Percentiles rank a stretch among this genome's conserved stretches.
These are phyloP conservation scores for Leptobrachium ailaonicum DNA, from an alignment of 2,113 vertebrate species.

Conservation along the genomic window DNA sequence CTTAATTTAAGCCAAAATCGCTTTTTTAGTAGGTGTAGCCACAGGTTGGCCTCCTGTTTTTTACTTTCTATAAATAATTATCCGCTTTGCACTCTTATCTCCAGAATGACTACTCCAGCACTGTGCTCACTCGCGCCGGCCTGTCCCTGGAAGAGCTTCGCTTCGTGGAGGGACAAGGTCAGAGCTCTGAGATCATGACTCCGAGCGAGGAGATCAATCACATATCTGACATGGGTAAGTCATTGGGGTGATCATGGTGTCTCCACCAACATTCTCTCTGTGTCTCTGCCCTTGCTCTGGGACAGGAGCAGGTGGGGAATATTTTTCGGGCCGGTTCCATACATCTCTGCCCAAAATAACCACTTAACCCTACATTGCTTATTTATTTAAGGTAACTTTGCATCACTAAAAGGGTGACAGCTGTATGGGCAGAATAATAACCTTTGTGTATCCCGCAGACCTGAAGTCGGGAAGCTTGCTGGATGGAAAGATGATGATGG, in stretches of 20 bases:
- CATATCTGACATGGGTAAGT: conserved; percentile 84
- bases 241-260: too few relatives aligned
- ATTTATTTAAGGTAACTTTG: too few relatives aligned
- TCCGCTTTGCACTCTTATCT: conserved; percentile 40
- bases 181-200: conserved; percentile 87
- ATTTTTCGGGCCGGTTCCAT: too few relatives aligned
- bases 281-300: background rate
- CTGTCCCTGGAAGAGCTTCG: conserved; percentile 93
- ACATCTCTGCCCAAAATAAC: too few relatives aligned
- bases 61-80: background rate
- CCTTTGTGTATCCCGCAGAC: conserved; percentile 64
- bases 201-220: conserved; percentile 90
- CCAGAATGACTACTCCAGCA: conserved; percentile 81
- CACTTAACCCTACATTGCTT: too few relatives aligned
- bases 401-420: too few relatives aligned
- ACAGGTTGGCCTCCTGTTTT: too few relatives aligned
- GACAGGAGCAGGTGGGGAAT: background rate
- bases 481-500: conserved; percentile 83
- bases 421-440: too few relatives aligned
- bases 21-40: too few relatives aligned
- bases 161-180: conserved; percentile 95
- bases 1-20: too few relatives aligned
- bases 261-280: too few relatives aligned
- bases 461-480: conserved; percentile 79
- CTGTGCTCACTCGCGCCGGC: conserved; percentile 85